Conservation (phyloP, 37 sponge, comb jelly and placozoan genomes). For the Dysidea cf. avara region DNA sequence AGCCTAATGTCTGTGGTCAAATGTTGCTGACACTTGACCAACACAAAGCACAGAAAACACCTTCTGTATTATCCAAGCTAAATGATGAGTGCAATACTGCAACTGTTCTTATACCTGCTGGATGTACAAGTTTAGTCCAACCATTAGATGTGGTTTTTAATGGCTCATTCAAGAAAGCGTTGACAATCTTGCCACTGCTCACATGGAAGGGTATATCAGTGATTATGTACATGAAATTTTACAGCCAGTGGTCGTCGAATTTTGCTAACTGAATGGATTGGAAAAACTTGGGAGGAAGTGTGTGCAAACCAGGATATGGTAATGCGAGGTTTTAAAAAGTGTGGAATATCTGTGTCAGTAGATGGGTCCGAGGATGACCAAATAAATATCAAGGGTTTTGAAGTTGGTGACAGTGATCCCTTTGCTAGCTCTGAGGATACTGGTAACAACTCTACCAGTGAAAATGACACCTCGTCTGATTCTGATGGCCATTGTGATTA, state of each 20-base stretch:
- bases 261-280: conserved; percentile 44
- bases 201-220: conserved; percentile 45
- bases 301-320: conserved; percentile 37
- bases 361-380: conserved; percentile 43
- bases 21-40: conserved; percentile 37
- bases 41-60: conserved; percentile 32
- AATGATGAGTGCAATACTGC: conserved; percentile 7
- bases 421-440: conserved; percentile 17
- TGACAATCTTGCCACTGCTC: conserved; percentile 17
- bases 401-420: conserved; percentile 43
- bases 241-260: conserved; percentile 27
- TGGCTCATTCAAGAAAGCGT: conserved; percentile 35
- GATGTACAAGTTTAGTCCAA: conserved; percentile 49
- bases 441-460: too few relatives aligned
- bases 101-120: conserved; percentile 40
- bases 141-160: conserved; percentile 55
- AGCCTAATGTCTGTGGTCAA: neutral
- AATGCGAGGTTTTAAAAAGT: conserved; percentile 34
- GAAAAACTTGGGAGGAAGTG: conserved; percentile 53
- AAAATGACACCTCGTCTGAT: too few relatives aligned
- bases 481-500: too few relatives aligned
- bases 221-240: conserved; percentile 29
- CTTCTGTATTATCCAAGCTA: neutral
- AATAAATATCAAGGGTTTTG: conserved; percentile 37
- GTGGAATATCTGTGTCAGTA: conserved; percentile 39